Evolutionary conservation across 2,113 vertebrate genomes (phyloP).

Genomic region (Meriones unguiculatus): DNA sequence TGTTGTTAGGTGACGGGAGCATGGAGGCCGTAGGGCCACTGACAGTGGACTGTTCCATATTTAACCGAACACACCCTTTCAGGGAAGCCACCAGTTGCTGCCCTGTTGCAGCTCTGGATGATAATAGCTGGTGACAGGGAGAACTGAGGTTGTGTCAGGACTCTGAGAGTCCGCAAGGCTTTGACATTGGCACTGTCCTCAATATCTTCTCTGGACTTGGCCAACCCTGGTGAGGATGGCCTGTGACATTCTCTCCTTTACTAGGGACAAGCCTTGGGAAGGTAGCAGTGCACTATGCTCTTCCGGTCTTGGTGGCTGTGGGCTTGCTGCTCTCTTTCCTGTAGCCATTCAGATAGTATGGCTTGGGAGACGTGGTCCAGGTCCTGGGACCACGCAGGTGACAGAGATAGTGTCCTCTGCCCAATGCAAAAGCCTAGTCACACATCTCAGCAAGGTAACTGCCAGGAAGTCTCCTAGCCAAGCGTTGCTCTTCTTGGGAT

Average conservation of each 20-base stretch:
- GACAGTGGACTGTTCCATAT: background rate
- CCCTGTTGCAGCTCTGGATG: background rate
- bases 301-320: no score
- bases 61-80: background rate
- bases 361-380: background rate
- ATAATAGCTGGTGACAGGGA: background rate
- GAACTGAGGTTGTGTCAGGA: background rate
- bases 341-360: background rate
- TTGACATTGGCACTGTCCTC: background rate
- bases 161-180: background rate
- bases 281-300: no score
- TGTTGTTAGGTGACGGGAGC: background rate
- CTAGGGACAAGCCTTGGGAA: background rate
- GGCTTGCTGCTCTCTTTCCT: no score
- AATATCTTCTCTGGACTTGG: background rate
- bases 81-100: background rate
- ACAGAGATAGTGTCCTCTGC: rapidly evolving
- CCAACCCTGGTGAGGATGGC: background rate
- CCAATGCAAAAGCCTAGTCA: background rate
- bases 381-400: no score
- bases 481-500: rapidly evolving
- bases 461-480: no score
- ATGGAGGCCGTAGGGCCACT: background rate
- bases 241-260: background rate
- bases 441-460: background rate